Base-by-base conservation (phyloP, 2,113 vertebrate genomes). In the Halcyon senegalensis region DNA sequence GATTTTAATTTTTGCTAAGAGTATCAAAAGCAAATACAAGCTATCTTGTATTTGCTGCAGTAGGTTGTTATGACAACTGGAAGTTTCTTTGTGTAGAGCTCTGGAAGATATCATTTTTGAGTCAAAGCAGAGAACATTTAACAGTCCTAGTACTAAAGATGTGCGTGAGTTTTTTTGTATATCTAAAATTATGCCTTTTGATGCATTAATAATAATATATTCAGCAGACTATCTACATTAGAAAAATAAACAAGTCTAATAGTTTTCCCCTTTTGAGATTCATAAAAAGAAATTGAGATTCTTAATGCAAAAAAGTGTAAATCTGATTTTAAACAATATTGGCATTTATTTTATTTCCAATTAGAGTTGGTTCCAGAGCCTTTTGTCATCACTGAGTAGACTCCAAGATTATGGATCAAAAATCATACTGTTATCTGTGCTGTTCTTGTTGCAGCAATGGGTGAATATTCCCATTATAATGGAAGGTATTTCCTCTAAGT, bases 21-120 rank as follows among this genome's bases (percentile, higher is more conserved):
- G 64, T 85, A 41, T 84, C 74, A 91, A 76, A 73, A 90, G 66
- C 51, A 93, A 96, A 94, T 77, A 19, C 6, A 93, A 95, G 73
- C 70, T 86, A 28, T 75, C 76, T 73, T 60, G 31, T 44, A 39
- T 69, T 53, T 86, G 51, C 94, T 95, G 96, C 91, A 95, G 74
- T 20, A 86, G 87, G 97, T 98, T 98, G 97, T 98, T 97, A 97
- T 98, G 97, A 98, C 97, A 97, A 97, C 96, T 75, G 76, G 83
- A 97, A 97, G 93, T 97, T 96, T 96, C 94, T 95, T 95, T 90
- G 60, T 87, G 75, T 84, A 91, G 67, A 80, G 70, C 73, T 94
- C 60, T 56, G 84, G 53, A 90, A 95, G 50, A 77, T 77, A 67
- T 91, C 20, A 56, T 68, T 96, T 95, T 70, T 20, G 31, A 48